Evolutionary conservation across 2,797 vertebrate genomes (phyloP).

Genomic region (Cynopterus sphinx): DNA sequence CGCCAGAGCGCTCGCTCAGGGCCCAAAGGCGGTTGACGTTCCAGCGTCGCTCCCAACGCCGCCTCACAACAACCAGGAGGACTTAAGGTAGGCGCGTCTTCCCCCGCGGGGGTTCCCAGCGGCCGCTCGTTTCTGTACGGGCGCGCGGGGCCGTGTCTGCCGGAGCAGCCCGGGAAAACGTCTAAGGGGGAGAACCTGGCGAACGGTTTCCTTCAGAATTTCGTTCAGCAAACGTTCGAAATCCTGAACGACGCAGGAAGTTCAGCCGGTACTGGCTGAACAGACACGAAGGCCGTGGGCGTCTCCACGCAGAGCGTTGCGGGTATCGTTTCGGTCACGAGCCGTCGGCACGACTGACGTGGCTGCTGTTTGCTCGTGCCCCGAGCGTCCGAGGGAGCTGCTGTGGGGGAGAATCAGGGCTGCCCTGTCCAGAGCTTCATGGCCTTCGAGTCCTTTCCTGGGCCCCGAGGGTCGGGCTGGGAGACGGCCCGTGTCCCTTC

Average conservation of each 20-base stretch:
- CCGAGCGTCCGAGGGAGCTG: no score
- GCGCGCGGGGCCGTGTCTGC: no score
- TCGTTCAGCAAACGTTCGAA: not conserved
- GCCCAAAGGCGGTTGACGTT: conserved; percentile 98
- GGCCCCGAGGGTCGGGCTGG: not conserved
- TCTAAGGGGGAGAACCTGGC: not conserved
- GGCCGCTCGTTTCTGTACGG: no score
- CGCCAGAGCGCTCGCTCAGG: conserved; percentile 94
- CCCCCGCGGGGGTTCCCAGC: no score
- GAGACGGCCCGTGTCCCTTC: not conserved
- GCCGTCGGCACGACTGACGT: not conserved
- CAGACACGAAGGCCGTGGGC: not conserved
- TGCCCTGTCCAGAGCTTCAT: not conserved
- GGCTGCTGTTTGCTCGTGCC: not conserved
- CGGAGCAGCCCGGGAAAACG: not conserved
- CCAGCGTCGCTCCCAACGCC: conserved; percentile 98
- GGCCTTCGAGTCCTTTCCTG: not conserved
- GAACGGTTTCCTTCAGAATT: not conserved
- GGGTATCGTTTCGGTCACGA: no score
- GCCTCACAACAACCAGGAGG: conserved; percentile 99
- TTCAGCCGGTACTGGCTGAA: not conserved
- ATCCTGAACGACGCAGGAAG: not conserved
- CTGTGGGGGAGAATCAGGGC: no score
- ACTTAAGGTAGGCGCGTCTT: conserved; percentile 89
- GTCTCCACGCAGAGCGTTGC: no score